These are phyloP conservation scores for Bufo gargarizans DNA, from an alignment of 2,113 vertebrate genomes.

Conservation along the genomic window DNA sequence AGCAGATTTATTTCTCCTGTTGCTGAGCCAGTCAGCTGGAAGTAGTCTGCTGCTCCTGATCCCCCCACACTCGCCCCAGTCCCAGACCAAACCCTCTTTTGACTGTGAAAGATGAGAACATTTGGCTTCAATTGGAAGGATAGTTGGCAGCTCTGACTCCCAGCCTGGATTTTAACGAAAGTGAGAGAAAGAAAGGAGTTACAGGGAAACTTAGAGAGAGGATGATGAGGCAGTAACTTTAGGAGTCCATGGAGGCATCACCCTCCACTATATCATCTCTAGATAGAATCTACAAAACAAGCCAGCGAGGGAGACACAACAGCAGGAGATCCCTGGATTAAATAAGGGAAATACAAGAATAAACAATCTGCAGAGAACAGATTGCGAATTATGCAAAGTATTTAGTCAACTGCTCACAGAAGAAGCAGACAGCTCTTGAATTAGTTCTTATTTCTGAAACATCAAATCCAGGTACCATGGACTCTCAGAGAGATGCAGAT, in stretches of 20 bases:
- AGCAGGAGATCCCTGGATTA: neutral
- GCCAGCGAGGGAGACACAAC: neutral
- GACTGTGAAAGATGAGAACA: slow-evolving; percentile 67
- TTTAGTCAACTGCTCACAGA: neutral
- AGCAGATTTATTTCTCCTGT: slow-evolving; percentile 59
- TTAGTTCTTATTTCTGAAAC: neutral
- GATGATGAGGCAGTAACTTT: slow-evolving; percentile 14
- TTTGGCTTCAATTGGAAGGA: slow-evolving; percentile 66
- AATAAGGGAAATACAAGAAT: neutral
- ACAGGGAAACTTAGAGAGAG: slow-evolving; percentile 30
- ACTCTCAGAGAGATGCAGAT: neutral
- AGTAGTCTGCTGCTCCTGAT: slow-evolving; percentile 51
- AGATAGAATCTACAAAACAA: neutral
- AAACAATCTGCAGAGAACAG: neutral
- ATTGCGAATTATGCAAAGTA: slow-evolving; percentile 4
- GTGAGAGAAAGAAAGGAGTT: slow-evolving; percentile 34
- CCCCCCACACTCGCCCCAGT: slow-evolving; percentile 69
- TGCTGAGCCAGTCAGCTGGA: slow-evolving; percentile 58
- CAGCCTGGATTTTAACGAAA: slow-evolving; percentile 56
- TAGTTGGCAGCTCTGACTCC: slow-evolving; percentile 67
- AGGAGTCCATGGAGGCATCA: neutral
- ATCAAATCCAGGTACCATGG: slow-evolving; percentile 16
- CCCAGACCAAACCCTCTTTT: slow-evolving; percentile 64
- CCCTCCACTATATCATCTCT: neutral
- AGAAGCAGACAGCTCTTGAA: neutral